phyloP scores from a whole-genome alignment of 2,113 vertebrate species.

The Vombatus ursinus region DNA sequence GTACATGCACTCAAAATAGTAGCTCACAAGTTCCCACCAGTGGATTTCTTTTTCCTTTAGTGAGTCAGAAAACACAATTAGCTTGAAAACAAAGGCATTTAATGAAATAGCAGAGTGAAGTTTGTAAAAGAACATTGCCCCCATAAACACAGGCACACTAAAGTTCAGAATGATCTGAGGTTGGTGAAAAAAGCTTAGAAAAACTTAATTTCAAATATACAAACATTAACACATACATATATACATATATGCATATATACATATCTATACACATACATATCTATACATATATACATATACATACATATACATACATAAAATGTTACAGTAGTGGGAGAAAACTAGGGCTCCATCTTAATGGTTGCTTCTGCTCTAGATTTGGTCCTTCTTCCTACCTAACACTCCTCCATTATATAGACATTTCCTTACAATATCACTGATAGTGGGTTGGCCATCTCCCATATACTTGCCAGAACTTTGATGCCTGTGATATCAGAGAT shows the following conservation, averaged over 20 bases:
- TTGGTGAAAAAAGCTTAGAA: background rate
- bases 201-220: background rate
- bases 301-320: background rate
- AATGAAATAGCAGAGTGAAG: background rate
- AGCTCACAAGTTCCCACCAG: background rate
- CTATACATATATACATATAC: too few species aligned
- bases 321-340: background rate
- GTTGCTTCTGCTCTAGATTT: background rate
- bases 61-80: background rate
- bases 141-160: background rate
- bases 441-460: background rate
- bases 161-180: background rate
- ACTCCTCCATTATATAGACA: too few species aligned
- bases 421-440: background rate
- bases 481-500: background rate
- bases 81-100: background rate
- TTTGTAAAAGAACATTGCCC: background rate
- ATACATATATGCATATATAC: background rate
- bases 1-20: background rate
- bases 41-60: background rate
- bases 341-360: background rate
- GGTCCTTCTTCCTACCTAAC: background rate
- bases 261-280: too few species aligned
- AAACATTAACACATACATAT: background rate
- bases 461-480: background rate